Conservation (phyloP, 1,140 invertebrate genomes). For the Campoletis sonorensis region DNA sequence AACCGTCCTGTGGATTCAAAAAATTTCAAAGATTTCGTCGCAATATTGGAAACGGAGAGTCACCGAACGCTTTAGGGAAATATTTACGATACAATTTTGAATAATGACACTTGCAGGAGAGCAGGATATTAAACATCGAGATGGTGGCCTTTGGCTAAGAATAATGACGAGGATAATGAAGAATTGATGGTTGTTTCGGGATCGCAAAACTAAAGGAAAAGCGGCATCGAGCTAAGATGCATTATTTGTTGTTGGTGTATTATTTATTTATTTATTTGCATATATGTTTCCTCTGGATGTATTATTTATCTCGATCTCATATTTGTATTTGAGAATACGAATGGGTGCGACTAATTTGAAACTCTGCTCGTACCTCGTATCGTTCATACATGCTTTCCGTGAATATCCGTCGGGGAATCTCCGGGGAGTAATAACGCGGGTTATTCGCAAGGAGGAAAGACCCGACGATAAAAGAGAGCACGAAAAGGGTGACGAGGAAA, state of each 20-base stretch:
- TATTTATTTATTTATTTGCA: background rate
- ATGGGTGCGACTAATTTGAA: background rate
- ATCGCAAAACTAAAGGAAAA: constrained; percentile 16
- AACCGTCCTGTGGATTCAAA: no score
- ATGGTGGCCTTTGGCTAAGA: background rate
- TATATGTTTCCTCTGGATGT: background rate
- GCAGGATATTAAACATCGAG: constrained; percentile 10
- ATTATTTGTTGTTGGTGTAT: background rate
- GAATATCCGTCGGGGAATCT: background rate
- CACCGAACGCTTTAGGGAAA: no score
- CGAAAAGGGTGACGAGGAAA: constrained; percentile 44
- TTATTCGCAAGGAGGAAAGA: constrained; percentile 17
- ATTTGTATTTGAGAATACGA: background rate
- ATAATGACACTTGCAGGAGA: no score
- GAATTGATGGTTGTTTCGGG: background rate
- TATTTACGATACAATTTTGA: no score
- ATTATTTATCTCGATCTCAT: background rate
- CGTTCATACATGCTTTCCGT: background rate
- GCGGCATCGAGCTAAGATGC: background rate
- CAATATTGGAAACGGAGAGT: no score
- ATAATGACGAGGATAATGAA: background rate
- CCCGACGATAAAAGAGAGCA: constrained; percentile 22
- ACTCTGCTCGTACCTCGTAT: background rate
- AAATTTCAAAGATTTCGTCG: no score
- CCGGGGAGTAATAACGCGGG: constrained; percentile 31